Conservation (phyloP, 2,797 vertebrate species). For the Glyptemys insculpta region DNA sequence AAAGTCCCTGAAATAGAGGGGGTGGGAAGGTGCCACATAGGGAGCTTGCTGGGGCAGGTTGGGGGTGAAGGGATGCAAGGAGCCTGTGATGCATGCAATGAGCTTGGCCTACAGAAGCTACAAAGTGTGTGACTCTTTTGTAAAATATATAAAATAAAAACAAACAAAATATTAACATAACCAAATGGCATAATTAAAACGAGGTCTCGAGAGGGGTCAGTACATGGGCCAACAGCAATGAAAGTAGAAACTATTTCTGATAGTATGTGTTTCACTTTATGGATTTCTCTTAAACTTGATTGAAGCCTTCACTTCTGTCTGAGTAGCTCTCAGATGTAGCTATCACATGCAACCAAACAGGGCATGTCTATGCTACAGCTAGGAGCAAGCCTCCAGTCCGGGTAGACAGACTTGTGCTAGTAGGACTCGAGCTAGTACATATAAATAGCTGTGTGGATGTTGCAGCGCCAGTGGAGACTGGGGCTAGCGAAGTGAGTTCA, state of each 20-base stretch:
- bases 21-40: background rate
- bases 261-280: background rate
- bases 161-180: background rate
- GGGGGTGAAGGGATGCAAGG: background rate
- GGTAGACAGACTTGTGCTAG: too few relatives aligned
- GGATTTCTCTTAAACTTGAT: background rate
- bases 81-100: background rate
- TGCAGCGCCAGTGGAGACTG: too few relatives aligned
- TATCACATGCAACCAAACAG: background rate
- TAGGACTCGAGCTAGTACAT: too few relatives aligned
- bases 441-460: too few relatives aligned
- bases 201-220: background rate
- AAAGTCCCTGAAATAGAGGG: background rate
- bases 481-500: background rate
- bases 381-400: too few relatives aligned
- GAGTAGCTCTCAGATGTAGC: background rate
- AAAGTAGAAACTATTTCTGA: background rate
- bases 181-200: background rate
- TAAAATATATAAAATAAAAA: background rate
- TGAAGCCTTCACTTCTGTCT: background rate
- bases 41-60: background rate
- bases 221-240: background rate
- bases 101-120: background rate
- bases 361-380: too few relatives aligned
- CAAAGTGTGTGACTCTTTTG: background rate